phyloP scores from a whole-genome alignment of 2,888 invertebrate species.

The Baccha elongata region DNA sequence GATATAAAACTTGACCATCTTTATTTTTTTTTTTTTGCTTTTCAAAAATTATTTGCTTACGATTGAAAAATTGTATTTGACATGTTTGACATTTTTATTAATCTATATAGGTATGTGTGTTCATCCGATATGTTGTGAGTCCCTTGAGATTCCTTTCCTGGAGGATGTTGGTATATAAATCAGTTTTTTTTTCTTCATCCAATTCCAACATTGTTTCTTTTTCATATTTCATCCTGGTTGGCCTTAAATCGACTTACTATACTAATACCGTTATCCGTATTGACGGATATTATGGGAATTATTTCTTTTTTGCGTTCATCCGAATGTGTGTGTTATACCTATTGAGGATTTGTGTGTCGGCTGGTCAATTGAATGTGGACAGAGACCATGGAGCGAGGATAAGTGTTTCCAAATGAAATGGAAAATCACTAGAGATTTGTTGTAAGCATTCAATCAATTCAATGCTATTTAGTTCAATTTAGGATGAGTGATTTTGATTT shows the following conservation, averaged over 20 bases:
- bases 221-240: background rate
- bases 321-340: background rate
- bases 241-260: slow-evolving; percentile 1
- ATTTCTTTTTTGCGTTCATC: slow-evolving; percentile 5
- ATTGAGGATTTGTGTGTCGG: background rate
- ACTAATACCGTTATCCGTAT: background rate
- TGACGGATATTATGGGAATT: slow-evolving; percentile 28
- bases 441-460: slow-evolving; percentile 20
- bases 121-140: slow-evolving; percentile 22
- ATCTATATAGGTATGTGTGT: slow-evolving; percentile 24
- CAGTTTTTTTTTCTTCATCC: background rate
- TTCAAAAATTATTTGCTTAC: background rate
- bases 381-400: background rate
- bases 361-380: slow-evolving; percentile 14
- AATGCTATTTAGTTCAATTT: slow-evolving; percentile 26
- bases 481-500: slow-evolving; percentile 13
- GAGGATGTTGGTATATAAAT: background rate
- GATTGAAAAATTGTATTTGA: slow-evolving; percentile 29
- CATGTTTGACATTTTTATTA: slow-evolving; percentile 12
- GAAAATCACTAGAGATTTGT: slow-evolving; percentile 23
- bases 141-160: slow-evolving; percentile 2
- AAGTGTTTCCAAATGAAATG: slow-evolving; percentile 26
- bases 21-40: slow-evolving; percentile 4
- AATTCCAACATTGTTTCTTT: too few relatives aligned
- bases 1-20: slow-evolving; percentile 10